Conservation (phyloP, 2,888 invertebrate genomes). For the Phyllotreta cruciferae region DNA sequence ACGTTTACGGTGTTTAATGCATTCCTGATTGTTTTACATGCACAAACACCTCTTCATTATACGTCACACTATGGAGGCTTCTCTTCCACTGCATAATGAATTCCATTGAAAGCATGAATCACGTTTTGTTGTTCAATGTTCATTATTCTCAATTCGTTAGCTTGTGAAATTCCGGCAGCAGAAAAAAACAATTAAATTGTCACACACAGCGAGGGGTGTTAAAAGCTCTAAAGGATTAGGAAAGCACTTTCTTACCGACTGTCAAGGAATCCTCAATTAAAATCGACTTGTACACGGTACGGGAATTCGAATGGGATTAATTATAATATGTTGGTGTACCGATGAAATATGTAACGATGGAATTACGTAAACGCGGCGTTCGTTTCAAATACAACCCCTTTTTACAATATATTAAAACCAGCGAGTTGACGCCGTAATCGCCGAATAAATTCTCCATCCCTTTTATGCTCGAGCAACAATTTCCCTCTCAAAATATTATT, state of each 20-base stretch:
- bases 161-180: constrained; percentile 14
- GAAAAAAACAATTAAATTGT: constrained; percentile 28
- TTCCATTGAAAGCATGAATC: constrained; percentile 24
- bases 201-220: constrained; percentile 16
- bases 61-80: background rate
- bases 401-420: constrained; percentile 49
- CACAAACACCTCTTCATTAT: constrained; percentile 6
- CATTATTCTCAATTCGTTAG: constrained; percentile 24
- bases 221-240: constrained; percentile 5
- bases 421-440: constrained; percentile 55
- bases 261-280: constrained; percentile 25
- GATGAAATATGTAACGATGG: background rate
- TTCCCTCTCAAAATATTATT: constrained; percentile 52
- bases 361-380: constrained; percentile 6
- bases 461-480: constrained; percentile 31
- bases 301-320: constrained; percentile 21
- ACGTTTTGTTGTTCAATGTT: constrained; percentile 24
- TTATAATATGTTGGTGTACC: background rate
- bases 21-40: background rate
- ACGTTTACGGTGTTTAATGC: background rate
- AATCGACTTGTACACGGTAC: constrained; percentile 7
- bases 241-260: constrained; percentile 13
- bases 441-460: constrained; percentile 53
- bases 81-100: constrained; percentile 11
- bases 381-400: constrained; percentile 2